Base-by-base conservation (phyloP, 2,888 invertebrate genomes). In the Dione juno region DNA sequence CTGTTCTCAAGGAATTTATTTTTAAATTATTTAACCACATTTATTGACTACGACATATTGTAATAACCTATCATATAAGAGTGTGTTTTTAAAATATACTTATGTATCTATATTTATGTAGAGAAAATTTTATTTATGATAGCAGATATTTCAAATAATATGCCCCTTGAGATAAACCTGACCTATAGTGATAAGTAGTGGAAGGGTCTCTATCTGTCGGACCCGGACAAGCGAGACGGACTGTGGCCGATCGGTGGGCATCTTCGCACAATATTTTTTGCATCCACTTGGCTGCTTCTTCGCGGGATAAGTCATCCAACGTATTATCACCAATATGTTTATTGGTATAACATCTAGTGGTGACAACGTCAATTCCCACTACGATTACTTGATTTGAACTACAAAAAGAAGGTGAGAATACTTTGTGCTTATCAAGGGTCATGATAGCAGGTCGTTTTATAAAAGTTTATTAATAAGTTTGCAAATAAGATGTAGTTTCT, bases 371-470 rank as follows among this genome's bases (percentile, higher is more conserved):
- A 89, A 92, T 83, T 91, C 93, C 70, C 93, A 93, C 79, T 93
- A 93, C 92, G 93, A 93, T 81, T 93, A 93, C 80, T 83, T 92
- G 76, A 93, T 93, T 89, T 93, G 93, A 93, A 87, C 84, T 71
- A 28, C 2, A 77, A 67, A 43, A 54, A 75, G 75, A 76, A 84
- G 91, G 91, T 92, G 81, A 88, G 88, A 54, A 66, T 72, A 72
- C 77, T 80, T 66, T 69, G n/a, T 40, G 48, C 59, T 72, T 72
- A 74, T 72, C 72, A 19, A 50, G 65, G 72, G 69, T 74, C 74
- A 77, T 48, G 52, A 21, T 74, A 72, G 70, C 74, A 53, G 69
- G 10, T 65, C 19, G 54, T 70, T 28, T 11, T 16, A 66, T 66
- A 66, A 54, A 77, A 77, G 79, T 50, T 37, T 50, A 81, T 82